A percentile compares a stretch with the other conserved stretches of the same genome.
These are phyloP conservation scores for Danio rerio DNA, from an alignment of 2,113 vertebrate genomes.

Conservation along the genomic window GRCz12tu NC_133181.1:30179501-30180000, in stretches of 20 bases:
- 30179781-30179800: neutral
- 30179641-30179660: no score
- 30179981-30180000: constrained; percentile 20
- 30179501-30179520: neutral
- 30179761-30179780: neutral
- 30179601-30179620: no score
- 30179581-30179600: neutral
- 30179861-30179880: neutral
- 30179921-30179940: constrained; percentile 24
- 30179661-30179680: no score
- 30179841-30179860: neutral
- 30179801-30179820: neutral
- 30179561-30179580: neutral
- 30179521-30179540: neutral
- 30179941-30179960: constrained; percentile 26
- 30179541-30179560: no score
- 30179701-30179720: neutral
- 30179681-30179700: neutral
- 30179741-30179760: neutral
- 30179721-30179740: neutral
- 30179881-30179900: constrained; percentile 20
- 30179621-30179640: no score
- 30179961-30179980: neutral
- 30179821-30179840: constrained; percentile 9
- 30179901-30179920: constrained; percentile 21